These are phyloP conservation scores for Hetaerina americana DNA, from an alignment of 1,140 invertebrate species.

Conservation along the genomic window DNA sequence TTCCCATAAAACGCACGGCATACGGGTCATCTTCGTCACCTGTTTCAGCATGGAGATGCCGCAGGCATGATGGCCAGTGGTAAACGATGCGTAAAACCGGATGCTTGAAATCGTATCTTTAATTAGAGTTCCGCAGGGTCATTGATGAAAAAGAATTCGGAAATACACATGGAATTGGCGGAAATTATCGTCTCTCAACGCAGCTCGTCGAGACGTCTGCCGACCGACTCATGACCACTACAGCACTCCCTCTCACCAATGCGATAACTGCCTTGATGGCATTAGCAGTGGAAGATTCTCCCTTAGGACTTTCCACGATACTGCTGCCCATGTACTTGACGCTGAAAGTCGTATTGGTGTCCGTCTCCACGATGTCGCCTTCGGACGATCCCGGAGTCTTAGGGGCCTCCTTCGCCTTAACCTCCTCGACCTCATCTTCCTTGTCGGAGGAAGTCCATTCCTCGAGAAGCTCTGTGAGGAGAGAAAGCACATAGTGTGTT, in stretches of 20 bases:
- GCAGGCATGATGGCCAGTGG: not conserved
- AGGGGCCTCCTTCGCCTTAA: too few species aligned
- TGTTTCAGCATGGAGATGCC: too few species aligned
- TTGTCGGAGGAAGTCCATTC: not conserved
- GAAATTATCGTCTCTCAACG: not conserved
- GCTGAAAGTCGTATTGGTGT: conserved; percentile 26
- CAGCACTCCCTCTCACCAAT: conserved; percentile 28
- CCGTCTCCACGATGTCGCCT: not conserved
- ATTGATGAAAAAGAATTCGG: too few species aligned
- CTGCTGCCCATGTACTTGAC: conserved; percentile 61
- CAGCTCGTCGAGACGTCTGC: not conserved
- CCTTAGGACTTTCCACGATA: conserved; percentile 47
- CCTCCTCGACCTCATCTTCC: too few species aligned
- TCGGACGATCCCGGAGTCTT: not conserved
- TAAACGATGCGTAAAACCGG: too few species aligned
- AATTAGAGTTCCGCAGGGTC: too few species aligned
- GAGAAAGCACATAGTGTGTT: too few species aligned
- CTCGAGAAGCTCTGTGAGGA: not conserved
- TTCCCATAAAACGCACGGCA: too few species aligned
- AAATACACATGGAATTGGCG: too few species aligned
- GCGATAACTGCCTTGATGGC: conserved; percentile 56
- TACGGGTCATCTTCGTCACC: too few species aligned
- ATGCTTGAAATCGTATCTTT: not conserved
- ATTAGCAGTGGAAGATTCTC: conserved; percentile 46
- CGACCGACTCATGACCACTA: not conserved